Conservation (phyloP, 1,140 invertebrate species). For the Brachionus plicatilis region DNA sequence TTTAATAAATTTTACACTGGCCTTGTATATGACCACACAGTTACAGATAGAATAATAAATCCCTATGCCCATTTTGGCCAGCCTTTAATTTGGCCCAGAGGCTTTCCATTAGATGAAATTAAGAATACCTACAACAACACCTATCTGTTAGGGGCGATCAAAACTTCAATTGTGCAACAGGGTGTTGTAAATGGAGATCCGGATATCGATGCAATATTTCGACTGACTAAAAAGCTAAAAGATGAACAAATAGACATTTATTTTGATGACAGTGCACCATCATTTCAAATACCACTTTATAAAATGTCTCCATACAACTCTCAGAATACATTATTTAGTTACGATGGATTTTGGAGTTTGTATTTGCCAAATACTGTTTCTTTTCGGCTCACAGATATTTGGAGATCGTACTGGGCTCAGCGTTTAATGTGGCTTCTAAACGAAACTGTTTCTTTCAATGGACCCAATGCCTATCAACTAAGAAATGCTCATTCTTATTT, state of each 20-base stretch:
- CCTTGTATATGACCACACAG: conserved; percentile 48
- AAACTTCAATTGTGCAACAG: conserved; percentile 46
- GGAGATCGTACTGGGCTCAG: conserved; percentile 49
- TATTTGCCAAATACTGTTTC: conserved; percentile 46
- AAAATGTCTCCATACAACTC: conserved; percentile 47
- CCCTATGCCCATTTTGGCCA: neutral
- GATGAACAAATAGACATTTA: conserved; percentile 41
- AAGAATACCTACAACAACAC: neutral
- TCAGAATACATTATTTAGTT: conserved; percentile 50
- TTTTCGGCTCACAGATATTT: conserved; percentile 49
- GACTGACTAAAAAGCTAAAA: conserved; percentile 44
- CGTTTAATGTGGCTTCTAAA: conserved; percentile 46
- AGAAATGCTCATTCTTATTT: conserved; percentile 44
- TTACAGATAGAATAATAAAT: conserved; percentile 43
- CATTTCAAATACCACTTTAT: conserved; percentile 43
- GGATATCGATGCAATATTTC: conserved; percentile 51
- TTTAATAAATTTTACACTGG: conserved; percentile 46
- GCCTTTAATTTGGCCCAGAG: neutral
- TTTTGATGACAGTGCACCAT: conserved; percentile 44
- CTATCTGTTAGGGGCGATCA: conserved; percentile 35
- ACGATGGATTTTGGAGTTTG: conserved; percentile 48
- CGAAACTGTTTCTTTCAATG: conserved; percentile 44
- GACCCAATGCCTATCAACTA: conserved; percentile 44
- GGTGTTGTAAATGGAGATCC: conserved; percentile 51
- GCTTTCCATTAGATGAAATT: neutral